These are phyloP conservation scores for Meteorus colon DNA, from an alignment of 2,888 invertebrate species.

Conservation along the genomic window DNA sequence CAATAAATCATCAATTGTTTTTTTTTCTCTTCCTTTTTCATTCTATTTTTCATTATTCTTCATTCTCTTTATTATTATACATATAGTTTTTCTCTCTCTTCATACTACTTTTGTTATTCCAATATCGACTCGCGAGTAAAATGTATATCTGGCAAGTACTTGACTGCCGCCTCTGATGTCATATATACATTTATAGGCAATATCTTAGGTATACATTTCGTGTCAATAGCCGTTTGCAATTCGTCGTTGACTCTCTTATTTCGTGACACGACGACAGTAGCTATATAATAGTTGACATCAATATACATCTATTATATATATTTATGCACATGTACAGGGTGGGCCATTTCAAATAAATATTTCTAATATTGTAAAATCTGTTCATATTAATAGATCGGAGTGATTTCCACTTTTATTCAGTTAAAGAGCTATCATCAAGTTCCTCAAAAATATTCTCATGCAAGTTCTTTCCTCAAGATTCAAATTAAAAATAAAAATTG, in stretches of 20 bases:
- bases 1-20: slow-evolving; percentile 46
- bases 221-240: slow-evolving; percentile 44
- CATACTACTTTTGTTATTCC: slow-evolving; percentile 43
- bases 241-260: slow-evolving; percentile 32
- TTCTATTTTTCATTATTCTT: neutral
- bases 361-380: too few relatives aligned
- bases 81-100: slow-evolving; percentile 28
- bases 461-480: too few relatives aligned
- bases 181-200: neutral
- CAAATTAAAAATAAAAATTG: too few relatives aligned
- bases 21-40: neutral
- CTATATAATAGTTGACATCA: slow-evolving; percentile 11
- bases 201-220: slow-evolving; percentile 37
- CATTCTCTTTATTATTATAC: slow-evolving; percentile 3
- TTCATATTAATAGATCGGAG: too few relatives aligned
- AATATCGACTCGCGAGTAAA: slow-evolving; percentile 39
- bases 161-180: slow-evolving; percentile 16
- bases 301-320: neutral
- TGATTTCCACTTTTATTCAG: too few relatives aligned
- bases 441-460: too few relatives aligned
- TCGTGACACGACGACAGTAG: slow-evolving; percentile 39
- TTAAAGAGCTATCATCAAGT: too few relatives aligned
- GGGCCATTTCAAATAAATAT: too few relatives aligned
- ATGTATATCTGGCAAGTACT: slow-evolving; percentile 33
- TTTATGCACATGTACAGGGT: too few relatives aligned